Evolutionary conservation across 2,797 vertebrate genomes (phyloP).

Genomic region (Nyctibius grandis): DNA sequence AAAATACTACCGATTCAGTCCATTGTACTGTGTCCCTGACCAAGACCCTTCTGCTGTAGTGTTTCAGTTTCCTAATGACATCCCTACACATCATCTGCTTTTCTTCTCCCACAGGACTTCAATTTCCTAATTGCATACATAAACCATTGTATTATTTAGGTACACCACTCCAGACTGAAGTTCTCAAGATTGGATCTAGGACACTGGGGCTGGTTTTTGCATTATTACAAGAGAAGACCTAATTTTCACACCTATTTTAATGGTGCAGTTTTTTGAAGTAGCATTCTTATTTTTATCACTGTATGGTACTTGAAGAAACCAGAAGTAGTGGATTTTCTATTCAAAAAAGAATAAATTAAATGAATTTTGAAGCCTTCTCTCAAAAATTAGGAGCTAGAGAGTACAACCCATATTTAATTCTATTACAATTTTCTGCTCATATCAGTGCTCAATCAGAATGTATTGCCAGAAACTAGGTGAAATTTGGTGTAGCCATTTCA

Average conservation of each 20-base stretch:
- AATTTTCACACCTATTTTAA: background rate
- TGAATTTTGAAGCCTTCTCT: background rate
- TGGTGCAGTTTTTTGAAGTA: background rate
- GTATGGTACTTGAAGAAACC: background rate
- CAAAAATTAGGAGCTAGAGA: background rate
- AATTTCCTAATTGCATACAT: background rate
- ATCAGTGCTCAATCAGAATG: background rate
- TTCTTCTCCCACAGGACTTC: background rate
- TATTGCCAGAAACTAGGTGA: background rate
- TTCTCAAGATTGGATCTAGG: background rate
- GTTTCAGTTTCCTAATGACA: background rate
- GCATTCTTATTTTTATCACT: background rate
- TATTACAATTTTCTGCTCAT: background rate
- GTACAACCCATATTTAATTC: background rate
- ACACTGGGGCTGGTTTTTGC: background rate
- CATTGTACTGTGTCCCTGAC: background rate
- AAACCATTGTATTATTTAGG: background rate
- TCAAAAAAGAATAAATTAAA: background rate
- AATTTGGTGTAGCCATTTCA: background rate
- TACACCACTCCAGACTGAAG: background rate
- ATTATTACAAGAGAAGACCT: background rate
- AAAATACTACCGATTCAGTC: background rate
- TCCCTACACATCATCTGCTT: background rate
- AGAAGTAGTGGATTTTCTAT: background rate
- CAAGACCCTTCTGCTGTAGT: background rate